Base-by-base conservation (phyloP, 2,113 vertebrate genomes). In the Stictonetta naevosa region DNA sequence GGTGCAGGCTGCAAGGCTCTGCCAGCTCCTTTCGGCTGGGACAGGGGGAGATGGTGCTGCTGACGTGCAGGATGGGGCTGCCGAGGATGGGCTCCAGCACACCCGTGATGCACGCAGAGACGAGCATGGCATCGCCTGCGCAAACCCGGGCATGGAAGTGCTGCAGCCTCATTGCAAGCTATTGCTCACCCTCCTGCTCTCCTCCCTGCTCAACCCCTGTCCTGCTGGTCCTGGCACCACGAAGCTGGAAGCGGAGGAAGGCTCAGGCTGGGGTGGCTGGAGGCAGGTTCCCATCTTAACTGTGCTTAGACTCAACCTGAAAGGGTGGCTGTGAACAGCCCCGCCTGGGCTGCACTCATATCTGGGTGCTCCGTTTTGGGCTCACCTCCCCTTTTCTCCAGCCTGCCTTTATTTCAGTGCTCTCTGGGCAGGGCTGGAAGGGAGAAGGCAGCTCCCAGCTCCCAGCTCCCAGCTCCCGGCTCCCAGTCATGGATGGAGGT, bases 21-120 rank as follows among this genome's bases (percentile, higher is more conserved):
- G 44, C n/a, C 9, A 59, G 68, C 60, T 92, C 33, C 48, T 44
- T 64, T 36, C 13, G 59, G 63, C 59, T 1, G 1, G 29, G 46
- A 29, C 0, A 2, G 46, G 77, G 46, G 77, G 72, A 38, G 38
- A 38, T 38, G 38, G 38, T 38, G 50, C 20, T 48, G 53, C 38
- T 60, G 71, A 1, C 1, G 0, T 3, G 9, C 2, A 11, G 64
- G 56, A 55, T 38, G 48, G 48, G 31, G n/a, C 31, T 68, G 53
- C 68, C 3, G 8, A 22, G 33, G 60, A 11, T 0, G 0, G 75
- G 80, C 42, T 83, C 42, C 59, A 44, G 73, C 59, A 73, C n/a
- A 13, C 55, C 56, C 0, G 2, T 28, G 74, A n/a, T 29, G 18
- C 0, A 1, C 1, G 4, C 19, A 46, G 50, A 25, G 50, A 13